Evolutionary conservation across 1,140 invertebrate genomes (phyloP), one percentile per base, ranked within the genome.

Genomic region (Plutomurus gul): DNA sequence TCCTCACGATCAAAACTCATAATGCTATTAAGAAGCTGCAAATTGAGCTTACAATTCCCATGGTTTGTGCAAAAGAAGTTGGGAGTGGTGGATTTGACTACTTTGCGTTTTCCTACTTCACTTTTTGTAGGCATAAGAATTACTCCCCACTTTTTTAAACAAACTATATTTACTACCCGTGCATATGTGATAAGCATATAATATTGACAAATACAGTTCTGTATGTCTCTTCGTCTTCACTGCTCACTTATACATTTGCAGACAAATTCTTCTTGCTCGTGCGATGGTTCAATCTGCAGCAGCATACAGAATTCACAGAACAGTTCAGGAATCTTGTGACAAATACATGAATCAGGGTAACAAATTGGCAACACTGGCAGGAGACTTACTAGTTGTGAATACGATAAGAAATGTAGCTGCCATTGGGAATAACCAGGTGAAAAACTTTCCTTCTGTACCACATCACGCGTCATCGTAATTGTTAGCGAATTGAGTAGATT

Each of bases 191-290:
- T n/a, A n/a, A n/a, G n/a, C n/a, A n/a, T n/a, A n/a, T n/a, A n/a
- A n/a, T n/a, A n/a, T n/a, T n/a, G n/a, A n/a, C n/a, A n/a, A n/a
- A n/a, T n/a, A n/a, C n/a, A n/a, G n/a, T n/a, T n/a, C n/a, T n/a
- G n/a, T n/a, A n/a, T n/a, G n/a, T n/a, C n/a, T n/a, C n/a, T n/a
- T n/a, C n/a, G n/a, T n/a, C n/a, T n/a, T n/a, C n/a, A n/a, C n/a
- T n/a, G n/a, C 40, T 43, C 5, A 18, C 40, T 13, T n/a, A 39
- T 39, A 22, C 11, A 39, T 43, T 33, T 60, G 7, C 16, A 77
- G 76, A 20, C 76, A 78, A 78, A 78, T 78, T 73, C 70, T 78
- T 1, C 22, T 78, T 20, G 76, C 76, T n/a, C 36, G 76, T 46
- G 76, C 56, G 11, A 78, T 78, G 27, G 76, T 78, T 13, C 47